Evolutionary conservation across 2,888 invertebrate species (phyloP).

Genomic region (Aphidoletes aphidimyza): DNA sequence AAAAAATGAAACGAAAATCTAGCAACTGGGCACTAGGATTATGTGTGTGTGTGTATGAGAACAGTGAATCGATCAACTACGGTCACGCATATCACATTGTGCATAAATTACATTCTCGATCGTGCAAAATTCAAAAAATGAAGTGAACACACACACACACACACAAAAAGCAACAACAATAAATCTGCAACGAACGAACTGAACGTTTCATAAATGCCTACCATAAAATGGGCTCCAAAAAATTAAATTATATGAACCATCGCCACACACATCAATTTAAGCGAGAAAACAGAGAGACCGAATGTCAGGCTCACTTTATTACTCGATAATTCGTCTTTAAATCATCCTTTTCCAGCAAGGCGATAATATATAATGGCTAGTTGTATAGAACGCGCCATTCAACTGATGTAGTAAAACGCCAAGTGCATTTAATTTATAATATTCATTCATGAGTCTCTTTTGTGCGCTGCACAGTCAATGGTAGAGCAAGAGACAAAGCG

Average conservation of each 20-base stretch:
- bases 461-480: no score
- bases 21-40: neutral
- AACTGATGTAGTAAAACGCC: slow-evolving; percentile 34
- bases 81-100: slow-evolving; percentile 22
- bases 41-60: neutral
- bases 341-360: slow-evolving; percentile 31
- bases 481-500: no score
- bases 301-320: slow-evolving; percentile 23
- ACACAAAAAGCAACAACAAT: neutral
- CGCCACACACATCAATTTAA: neutral
- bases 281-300: neutral
- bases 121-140: neutral
- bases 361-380: slow-evolving; percentile 6
- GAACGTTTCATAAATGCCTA: neutral
- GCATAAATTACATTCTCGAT: slow-evolving; percentile 26
- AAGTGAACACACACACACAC: neutral
- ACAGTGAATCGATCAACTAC: slow-evolving; percentile 11
- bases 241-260: neutral
- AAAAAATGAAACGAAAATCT: neutral
- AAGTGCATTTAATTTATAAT: slow-evolving; percentile 47
- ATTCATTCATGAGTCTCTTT: slow-evolving; percentile 27
- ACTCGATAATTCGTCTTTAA: neutral
- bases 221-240: neutral
- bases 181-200: no score
- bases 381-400: no score